These are phyloP conservation scores for Linurgus olivaceus DNA, from an alignment of 2,797 vertebrate genomes.

Conservation along the genomic window DNA sequence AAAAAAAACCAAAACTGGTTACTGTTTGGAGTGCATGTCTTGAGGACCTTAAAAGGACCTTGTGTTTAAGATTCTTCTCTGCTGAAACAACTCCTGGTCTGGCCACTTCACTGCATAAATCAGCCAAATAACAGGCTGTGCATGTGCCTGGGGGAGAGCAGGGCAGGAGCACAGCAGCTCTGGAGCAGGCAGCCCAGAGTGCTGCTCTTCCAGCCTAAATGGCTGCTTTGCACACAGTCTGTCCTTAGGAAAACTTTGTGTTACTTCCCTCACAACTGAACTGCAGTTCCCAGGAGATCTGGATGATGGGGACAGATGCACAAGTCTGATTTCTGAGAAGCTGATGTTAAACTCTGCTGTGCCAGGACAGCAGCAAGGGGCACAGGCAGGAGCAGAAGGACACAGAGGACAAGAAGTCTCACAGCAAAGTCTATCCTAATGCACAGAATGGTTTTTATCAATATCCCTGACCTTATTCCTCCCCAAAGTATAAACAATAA, in stretches of 20 bases:
- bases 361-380: neutral
- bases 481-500: neutral
- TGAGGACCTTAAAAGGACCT: conserved; percentile 27
- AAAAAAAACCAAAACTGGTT: neutral
- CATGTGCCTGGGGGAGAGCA: neutral
- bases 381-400: neutral
- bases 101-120: neutral
- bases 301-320: neutral
- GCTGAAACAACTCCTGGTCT: conserved; percentile 17
- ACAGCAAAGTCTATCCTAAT: neutral
- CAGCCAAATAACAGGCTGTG: neutral
- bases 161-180: neutral
- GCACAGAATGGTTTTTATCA: neutral
- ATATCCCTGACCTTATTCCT: neutral
- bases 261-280: neutral
- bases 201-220: neutral
- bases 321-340: neutral
- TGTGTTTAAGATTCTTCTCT: conserved; percentile 25
- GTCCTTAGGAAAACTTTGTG: neutral
- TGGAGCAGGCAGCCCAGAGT: neutral
- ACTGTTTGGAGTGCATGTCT: neutral
- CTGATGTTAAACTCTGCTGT: neutral
- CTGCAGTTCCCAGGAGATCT: neutral
- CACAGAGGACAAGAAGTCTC: neutral
- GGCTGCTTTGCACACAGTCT: neutral